phyloP scores from a whole-genome alignment of 2,888 invertebrate genomes.

The Melanostoma scalare region DNA sequence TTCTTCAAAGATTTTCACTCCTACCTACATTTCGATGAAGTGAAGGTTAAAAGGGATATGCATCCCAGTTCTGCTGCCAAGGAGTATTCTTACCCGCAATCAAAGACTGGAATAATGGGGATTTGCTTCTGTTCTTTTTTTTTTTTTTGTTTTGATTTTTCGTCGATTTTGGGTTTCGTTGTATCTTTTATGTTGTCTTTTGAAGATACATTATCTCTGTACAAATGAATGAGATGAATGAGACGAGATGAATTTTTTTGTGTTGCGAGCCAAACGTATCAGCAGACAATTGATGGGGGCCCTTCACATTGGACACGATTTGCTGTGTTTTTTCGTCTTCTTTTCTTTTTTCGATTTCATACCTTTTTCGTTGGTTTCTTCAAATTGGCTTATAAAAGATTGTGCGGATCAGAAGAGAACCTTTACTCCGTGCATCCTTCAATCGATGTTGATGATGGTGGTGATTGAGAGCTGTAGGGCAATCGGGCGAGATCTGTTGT shows the following conservation, averaged over 20 bases:
- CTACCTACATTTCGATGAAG: neutral
- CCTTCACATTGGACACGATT: slow-evolving; percentile 68
- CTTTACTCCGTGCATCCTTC: slow-evolving; percentile 27
- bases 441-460: slow-evolving; percentile 56
- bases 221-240: slow-evolving; percentile 50
- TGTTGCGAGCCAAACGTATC: slow-evolving; percentile 66
- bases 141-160: slow-evolving; percentile 31
- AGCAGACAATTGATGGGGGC: slow-evolving; percentile 66
- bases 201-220: slow-evolving; percentile 23
- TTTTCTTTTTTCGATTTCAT: neutral
- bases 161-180: neutral
- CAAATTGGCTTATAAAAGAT: slow-evolving; percentile 20
- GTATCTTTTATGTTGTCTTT: slow-evolving; percentile 13
- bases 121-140: slow-evolving; percentile 55
- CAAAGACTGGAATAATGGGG: slow-evolving; percentile 63
- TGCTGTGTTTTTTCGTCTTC: slow-evolving; percentile 7
- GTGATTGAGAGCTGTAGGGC: slow-evolving; percentile 73
- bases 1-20: neutral
- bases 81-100: slow-evolving; percentile 15
- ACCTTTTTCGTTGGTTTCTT: slow-evolving; percentile 21
- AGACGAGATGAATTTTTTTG: slow-evolving; percentile 64
- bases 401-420: slow-evolving; percentile 27
- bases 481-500: slow-evolving; percentile 61
- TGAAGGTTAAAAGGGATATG: slow-evolving; percentile 31
- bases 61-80: slow-evolving; percentile 10